Evolutionary conservation across 2,888 invertebrate genomes (phyloP).

Genomic region (Tipula unca): DNA sequence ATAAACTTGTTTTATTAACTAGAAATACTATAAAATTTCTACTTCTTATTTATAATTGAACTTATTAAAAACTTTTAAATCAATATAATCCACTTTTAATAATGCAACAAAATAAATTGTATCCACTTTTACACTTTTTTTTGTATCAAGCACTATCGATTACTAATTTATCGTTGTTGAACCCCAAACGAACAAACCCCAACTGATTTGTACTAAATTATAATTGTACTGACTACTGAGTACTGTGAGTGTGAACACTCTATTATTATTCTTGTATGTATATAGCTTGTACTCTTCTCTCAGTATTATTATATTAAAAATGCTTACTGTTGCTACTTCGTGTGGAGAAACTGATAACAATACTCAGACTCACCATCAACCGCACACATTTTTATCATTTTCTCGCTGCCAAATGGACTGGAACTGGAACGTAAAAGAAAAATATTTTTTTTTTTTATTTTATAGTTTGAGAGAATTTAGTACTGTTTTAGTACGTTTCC

Average conservation of each 20-base stretch:
- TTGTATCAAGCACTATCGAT: not conserved
- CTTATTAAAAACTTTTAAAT: not conserved
- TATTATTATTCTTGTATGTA: not conserved
- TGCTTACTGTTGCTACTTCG: not conserved
- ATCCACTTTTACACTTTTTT: not conserved
- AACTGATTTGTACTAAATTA: not conserved
- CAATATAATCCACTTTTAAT: not conserved
- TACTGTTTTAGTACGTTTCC: not conserved
- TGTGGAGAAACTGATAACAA: not conserved
- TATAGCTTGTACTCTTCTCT: not conserved
- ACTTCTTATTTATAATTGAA: not conserved
- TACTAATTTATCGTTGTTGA: not conserved
- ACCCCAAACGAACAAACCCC: slow-evolving; percentile 8
- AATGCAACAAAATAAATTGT: not conserved
- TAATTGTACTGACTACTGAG: not conserved
- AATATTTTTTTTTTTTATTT: too few relatives aligned
- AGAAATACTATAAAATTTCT: not conserved
- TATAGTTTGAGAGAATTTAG: not conserved
- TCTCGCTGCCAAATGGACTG: not conserved
- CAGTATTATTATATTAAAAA: not conserved
- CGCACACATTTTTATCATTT: not conserved
- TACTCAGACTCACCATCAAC: not conserved
- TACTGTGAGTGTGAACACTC: not conserved
- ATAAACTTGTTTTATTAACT: not conserved
- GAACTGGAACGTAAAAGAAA: not conserved